Evolutionary conservation across 2,113 vertebrate species (phyloP).

Genomic region (Ochotona princeps): DNA sequence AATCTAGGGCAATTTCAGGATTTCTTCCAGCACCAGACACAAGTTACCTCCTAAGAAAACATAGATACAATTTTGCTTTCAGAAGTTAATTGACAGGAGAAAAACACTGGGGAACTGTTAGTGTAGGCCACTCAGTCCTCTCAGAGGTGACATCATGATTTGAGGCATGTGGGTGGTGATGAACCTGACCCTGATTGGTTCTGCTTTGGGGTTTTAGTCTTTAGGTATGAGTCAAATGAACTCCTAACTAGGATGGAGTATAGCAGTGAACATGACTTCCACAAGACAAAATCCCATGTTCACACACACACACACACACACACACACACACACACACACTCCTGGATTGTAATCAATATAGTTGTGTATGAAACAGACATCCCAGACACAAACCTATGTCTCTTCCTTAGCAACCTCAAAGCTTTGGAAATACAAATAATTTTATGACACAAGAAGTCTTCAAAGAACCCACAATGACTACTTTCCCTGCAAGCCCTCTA

Average conservation of each 20-base stretch:
- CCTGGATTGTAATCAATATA: constrained; percentile 6
- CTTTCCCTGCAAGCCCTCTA: constrained; percentile 22
- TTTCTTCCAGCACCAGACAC: background rate
- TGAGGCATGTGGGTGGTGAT: background rate
- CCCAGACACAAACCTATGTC: background rate
- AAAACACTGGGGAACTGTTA: background rate
- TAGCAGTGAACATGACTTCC: background rate
- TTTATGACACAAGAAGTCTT: background rate
- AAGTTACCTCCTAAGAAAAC: background rate
- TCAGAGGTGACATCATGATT: background rate
- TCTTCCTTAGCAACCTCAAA: constrained; percentile 24
- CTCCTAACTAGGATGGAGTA: background rate
- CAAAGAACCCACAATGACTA: background rate
- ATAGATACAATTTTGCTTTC: background rate
- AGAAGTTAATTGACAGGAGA: background rate
- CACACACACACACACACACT: no score
- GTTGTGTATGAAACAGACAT: constrained; percentile 37
- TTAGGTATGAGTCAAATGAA: background rate
- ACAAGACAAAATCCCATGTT: background rate
- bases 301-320: rapidly evolving
- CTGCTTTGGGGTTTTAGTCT: background rate
- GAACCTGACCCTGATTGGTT: background rate
- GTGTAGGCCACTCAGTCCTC: background rate
- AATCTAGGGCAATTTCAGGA: background rate
- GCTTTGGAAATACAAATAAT: constrained; percentile 36